Conservation (phyloP, 1,140 invertebrate genomes). For the Drosophila pachea region DNA sequence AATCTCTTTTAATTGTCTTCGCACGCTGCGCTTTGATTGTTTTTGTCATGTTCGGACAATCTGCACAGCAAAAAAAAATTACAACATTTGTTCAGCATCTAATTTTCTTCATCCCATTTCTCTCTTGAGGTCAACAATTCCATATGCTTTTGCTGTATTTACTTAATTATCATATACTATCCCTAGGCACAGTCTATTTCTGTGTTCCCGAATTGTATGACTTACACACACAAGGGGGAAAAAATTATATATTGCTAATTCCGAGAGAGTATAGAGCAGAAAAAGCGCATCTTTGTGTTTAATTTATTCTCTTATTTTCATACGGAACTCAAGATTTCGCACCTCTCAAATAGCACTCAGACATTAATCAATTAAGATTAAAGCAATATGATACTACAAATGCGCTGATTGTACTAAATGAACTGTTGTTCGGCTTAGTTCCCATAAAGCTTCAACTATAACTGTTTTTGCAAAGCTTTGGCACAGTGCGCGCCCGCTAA, state of each 20-base stretch:
- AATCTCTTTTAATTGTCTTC: slow-evolving; percentile 49
- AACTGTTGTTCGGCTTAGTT: slow-evolving; percentile 6
- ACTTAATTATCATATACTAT: slow-evolving; percentile 15
- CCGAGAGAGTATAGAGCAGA: background rate
- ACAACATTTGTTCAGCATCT: slow-evolving; percentile 42
- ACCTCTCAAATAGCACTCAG: slow-evolving; percentile 10
- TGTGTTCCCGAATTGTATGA: slow-evolving; percentile 15
- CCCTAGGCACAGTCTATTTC: slow-evolving; percentile 27
- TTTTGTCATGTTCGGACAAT: slow-evolving; percentile 39
- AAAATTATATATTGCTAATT: no score
- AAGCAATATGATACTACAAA: slow-evolving; percentile 1
- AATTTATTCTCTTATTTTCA: background rate
- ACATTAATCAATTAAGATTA: slow-evolving; percentile 3
- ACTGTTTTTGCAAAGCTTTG: slow-evolving; percentile 3
- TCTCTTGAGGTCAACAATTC: slow-evolving; percentile 65
- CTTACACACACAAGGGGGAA: background rate
- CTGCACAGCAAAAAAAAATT: slow-evolving; percentile 31
- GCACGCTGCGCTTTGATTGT: slow-evolving; percentile 30
- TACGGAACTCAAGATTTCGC: slow-evolving; percentile 17
- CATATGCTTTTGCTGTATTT: slow-evolving; percentile 30
- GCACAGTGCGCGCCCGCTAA: background rate
- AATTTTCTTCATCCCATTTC: background rate
- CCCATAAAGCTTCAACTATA: slow-evolving; percentile 1
- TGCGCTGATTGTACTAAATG: slow-evolving; percentile 3
- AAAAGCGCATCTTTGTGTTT: background rate